Evolutionary conservation across 2,797 vertebrate species (phyloP).

Genomic region (Odontamblyopus lacepedii): DNA sequence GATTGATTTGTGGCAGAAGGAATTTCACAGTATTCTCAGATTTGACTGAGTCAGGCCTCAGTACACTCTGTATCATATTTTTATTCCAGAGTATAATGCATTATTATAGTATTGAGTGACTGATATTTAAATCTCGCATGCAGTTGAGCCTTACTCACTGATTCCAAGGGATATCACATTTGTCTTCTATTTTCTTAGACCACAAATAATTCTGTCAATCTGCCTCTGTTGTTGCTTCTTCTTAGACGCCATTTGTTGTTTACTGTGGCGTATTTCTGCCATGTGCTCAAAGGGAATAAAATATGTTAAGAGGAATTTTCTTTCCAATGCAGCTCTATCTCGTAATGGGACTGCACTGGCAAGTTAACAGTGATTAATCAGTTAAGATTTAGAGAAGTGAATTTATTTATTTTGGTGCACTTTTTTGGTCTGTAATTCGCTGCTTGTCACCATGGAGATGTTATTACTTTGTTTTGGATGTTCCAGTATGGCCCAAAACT

Average conservation of each 20-base stretch:
- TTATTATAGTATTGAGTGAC: constrained; percentile 58
- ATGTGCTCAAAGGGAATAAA: neutral
- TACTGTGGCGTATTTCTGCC: constrained; percentile 1
- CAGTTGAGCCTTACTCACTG: constrained; percentile 48
- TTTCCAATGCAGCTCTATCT: neutral
- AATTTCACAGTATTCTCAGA: constrained; percentile 63
- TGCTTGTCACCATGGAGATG: too few relatives aligned
- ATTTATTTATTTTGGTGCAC: too few relatives aligned
- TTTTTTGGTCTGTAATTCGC: too few relatives aligned
- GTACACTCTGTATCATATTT: constrained; percentile 63
- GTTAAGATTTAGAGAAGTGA: neutral
- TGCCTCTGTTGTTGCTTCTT: constrained; percentile 22
- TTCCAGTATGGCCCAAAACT: too few relatives aligned
- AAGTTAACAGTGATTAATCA: neutral
- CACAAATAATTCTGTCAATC: constrained; percentile 33
- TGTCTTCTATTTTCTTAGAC: constrained; percentile 33
- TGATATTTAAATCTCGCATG: constrained; percentile 64
- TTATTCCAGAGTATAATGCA: constrained; percentile 38
- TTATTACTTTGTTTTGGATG: too few relatives aligned
- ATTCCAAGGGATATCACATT: constrained; percentile 58
- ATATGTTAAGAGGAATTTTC: neutral
- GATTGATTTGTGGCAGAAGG: constrained; percentile 63
- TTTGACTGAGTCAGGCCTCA: constrained; percentile 59
- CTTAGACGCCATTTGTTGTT: constrained; percentile 9
- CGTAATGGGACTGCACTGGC: neutral